Evolutionary conservation across 2,113 vertebrate genomes (phyloP).

Genomic region (Perca fluviatilis): DNA sequence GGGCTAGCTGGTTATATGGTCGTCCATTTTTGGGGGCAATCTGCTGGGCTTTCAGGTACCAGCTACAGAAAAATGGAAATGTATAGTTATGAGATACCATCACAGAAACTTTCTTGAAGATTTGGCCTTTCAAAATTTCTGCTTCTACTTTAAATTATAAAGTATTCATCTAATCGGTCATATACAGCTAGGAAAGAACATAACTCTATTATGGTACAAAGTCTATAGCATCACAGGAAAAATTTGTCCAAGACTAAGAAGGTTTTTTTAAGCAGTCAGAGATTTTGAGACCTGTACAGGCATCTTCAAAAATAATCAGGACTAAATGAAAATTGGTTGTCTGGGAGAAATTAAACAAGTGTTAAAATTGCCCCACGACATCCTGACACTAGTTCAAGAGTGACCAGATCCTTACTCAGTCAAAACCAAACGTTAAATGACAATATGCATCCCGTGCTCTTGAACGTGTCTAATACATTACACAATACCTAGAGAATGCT

Average conservation of each 20-base stretch:
- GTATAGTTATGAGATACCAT: not conserved
- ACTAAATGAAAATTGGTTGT: not conserved
- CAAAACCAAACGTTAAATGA: not conserved
- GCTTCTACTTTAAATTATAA: not conserved
- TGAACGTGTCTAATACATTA: not conserved
- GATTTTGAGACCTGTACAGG: not conserved
- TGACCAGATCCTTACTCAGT: not conserved
- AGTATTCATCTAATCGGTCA: not conserved
- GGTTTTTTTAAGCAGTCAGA: not conserved
- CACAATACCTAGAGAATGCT: not conserved
- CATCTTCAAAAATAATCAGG: not conserved
- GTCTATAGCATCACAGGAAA: not conserved
- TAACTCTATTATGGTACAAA: not conserved
- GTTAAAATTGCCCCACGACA: not conserved
- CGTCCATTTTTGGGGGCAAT: constrained; percentile 98
- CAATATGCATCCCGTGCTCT: not conserved
- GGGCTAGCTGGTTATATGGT: constrained; percentile 96
- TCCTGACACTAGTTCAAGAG: not conserved
- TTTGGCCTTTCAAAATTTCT: not conserved
- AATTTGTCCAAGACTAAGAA: not conserved
- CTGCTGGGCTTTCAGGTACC: constrained; percentile 99
- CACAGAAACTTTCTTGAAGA: not conserved
- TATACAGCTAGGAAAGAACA: not conserved
- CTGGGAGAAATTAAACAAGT: not conserved
- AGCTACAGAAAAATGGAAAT: constrained; percentile 83